Conservation (phyloP, 2,113 vertebrate genomes). For the Burhinus oedicnemus region DNA sequence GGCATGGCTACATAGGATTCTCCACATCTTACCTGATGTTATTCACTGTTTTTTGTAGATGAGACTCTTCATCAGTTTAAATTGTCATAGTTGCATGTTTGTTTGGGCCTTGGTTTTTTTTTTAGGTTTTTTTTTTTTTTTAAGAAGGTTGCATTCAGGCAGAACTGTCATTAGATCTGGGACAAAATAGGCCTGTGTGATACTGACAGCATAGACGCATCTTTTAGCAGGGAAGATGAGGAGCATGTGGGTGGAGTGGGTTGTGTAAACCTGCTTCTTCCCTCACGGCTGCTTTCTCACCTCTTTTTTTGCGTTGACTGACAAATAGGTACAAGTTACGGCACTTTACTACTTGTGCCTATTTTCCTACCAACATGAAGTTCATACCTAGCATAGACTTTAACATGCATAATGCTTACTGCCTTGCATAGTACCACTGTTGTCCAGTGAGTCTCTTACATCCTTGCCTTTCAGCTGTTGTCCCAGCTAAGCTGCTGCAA, state of each 20-base stretch:
- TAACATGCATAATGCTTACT: not conserved
- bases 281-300: not conserved
- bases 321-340: not conserved
- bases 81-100: not conserved
- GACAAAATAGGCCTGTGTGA: slow-evolving; percentile 3
- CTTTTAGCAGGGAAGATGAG: slow-evolving; percentile 5
- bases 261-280: not conserved
- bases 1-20: not conserved
- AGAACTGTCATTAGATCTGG: slow-evolving; percentile 17
- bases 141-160: slow-evolving; percentile 19
- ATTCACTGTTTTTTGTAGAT: slow-evolving; percentile 25
- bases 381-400: not conserved
- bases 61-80: slow-evolving; percentile 8
- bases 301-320: not conserved
- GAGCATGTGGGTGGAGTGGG: not conserved
- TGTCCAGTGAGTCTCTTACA: not conserved
- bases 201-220: not conserved
- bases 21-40: not conserved
- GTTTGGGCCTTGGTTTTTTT: not conserved
- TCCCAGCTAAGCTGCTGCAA: not conserved
- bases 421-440: slow-evolving; percentile 37
- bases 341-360: not conserved
- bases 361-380: not conserved
- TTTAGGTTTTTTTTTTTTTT: not conserved
- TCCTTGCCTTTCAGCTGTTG: not conserved